A percentile compares a stretch with the other conserved stretches of the same genome.
Conservation (phyloP, 2,113 vertebrate species). For the Stercorarius parasiticus region DNA sequence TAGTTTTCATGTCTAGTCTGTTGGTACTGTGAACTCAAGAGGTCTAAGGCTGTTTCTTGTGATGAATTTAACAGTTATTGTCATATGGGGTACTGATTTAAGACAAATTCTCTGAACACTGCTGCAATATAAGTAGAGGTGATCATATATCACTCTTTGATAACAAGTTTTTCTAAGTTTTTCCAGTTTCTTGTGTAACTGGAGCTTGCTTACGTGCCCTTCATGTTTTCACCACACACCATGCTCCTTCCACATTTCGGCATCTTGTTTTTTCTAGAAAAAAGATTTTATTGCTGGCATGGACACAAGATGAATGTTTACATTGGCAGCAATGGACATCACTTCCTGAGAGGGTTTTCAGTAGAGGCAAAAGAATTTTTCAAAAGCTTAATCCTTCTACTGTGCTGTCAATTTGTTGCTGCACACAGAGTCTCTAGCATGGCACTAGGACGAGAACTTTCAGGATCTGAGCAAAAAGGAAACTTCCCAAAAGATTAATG, state of each 20-base stretch:
- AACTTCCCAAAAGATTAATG: background rate
- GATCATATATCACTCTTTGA: background rate
- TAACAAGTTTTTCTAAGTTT: background rate
- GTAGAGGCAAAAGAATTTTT: conserved; percentile 11
- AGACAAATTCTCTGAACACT: background rate
- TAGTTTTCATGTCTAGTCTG: background rate
- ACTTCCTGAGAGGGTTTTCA: conserved; percentile 11
- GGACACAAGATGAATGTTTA: background rate
- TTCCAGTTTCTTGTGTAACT: background rate
- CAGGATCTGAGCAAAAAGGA: background rate
- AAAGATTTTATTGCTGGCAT: background rate
- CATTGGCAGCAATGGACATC: background rate
- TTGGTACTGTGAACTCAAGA: background rate
- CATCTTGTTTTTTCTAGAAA: background rate
- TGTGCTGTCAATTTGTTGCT: background rate
- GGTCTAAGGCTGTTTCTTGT: background rate
- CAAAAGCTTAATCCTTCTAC: background rate
- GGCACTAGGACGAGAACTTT: background rate
- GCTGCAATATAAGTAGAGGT: background rate
- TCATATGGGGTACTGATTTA: background rate
- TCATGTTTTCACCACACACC: background rate
- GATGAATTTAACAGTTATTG: background rate
- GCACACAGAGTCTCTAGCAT: background rate
- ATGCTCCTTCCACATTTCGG: background rate
- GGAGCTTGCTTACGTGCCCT: background rate